These are phyloP conservation scores for Mythimna vitellina DNA, from an alignment of 2,888 invertebrate species.

Conservation along the genomic window DNA sequence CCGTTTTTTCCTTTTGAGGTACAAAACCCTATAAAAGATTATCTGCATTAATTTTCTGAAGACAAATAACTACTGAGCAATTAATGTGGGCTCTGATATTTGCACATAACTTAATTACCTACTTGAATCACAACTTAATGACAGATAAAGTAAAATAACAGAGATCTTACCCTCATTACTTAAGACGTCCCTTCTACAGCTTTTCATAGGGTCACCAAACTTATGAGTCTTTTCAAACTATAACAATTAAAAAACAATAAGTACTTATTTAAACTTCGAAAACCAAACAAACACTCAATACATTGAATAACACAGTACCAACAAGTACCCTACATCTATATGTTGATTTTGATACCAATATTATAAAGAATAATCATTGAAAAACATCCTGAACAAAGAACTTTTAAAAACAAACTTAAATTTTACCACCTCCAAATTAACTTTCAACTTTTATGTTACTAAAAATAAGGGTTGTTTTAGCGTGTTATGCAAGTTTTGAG, in stretches of 20 bases:
- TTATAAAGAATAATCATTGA: slow-evolving; percentile 74
- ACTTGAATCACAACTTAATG: neutral
- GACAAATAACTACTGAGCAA: too few species aligned
- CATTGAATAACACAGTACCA: slow-evolving; percentile 37
- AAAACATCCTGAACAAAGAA: slow-evolving; percentile 75
- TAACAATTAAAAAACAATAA: slow-evolving; percentile 41
- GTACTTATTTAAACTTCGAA: slow-evolving; percentile 6
- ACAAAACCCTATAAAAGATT: too few species aligned
- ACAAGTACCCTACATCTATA: slow-evolving; percentile 39
- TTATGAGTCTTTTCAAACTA: slow-evolving; percentile 14
- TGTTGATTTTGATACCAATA: slow-evolving; percentile 61
- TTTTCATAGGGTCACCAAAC: neutral
- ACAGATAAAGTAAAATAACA: neutral
- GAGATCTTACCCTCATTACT: neutral
- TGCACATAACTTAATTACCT: neutral
- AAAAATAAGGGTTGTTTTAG: slow-evolving; percentile 48
- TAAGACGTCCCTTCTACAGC: neutral
- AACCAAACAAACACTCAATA: slow-evolving; percentile 42
- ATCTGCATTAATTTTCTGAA: too few species aligned
- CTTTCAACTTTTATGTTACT: slow-evolving; percentile 2
- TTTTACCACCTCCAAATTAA: slow-evolving; percentile 12
- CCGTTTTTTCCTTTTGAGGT: too few species aligned
- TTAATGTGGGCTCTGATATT: too few species aligned
- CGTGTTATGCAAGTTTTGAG: neutral
- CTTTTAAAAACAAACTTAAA: slow-evolving; percentile 58